These are phyloP conservation scores for Calephelis nemesis DNA, from an alignment of 1,140 invertebrate genomes.

Conservation along the genomic window DNA sequence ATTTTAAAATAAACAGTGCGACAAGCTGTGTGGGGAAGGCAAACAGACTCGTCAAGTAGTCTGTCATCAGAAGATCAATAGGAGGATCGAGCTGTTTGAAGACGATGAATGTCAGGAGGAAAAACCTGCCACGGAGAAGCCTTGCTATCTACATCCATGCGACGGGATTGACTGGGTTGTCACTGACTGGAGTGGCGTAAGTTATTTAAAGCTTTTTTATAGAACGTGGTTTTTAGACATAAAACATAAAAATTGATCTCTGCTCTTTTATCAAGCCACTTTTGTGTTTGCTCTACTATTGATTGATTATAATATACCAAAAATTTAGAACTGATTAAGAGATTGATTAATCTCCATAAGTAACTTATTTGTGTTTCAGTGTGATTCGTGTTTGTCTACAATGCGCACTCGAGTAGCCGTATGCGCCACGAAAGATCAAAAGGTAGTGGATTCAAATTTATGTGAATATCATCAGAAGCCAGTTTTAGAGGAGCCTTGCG, in stretches of 20 bases:
- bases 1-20: constrained; percentile 83
- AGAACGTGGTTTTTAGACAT: too few relatives aligned
- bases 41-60: constrained; percentile 86
- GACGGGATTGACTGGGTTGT: constrained; percentile 95
- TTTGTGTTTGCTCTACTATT: too few relatives aligned
- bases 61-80: constrained; percentile 87
- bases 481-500: constrained; percentile 81
- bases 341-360: too few relatives aligned
- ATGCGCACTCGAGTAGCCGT: constrained; percentile 86
- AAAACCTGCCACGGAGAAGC: constrained; percentile 84
- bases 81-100: constrained; percentile 84
- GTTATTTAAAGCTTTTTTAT: constrained; percentile 39
- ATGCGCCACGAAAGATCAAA: constrained; percentile 87
- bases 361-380: constrained; percentile 73
- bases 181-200: constrained; percentile 93
- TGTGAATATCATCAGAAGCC: constrained; percentile 83
- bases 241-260: background rate
- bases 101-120: constrained; percentile 85
- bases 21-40: constrained; percentile 92
- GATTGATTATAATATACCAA: too few relatives aligned
- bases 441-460: constrained; percentile 84
- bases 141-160: constrained; percentile 90
- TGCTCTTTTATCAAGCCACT: too few relatives aligned
- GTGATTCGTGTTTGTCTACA: constrained; percentile 86
- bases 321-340: too few relatives aligned